These are phyloP conservation scores for Heterocephalus glaber DNA, from an alignment of 2,113 vertebrate species.

Conservation along the genomic window DNA sequence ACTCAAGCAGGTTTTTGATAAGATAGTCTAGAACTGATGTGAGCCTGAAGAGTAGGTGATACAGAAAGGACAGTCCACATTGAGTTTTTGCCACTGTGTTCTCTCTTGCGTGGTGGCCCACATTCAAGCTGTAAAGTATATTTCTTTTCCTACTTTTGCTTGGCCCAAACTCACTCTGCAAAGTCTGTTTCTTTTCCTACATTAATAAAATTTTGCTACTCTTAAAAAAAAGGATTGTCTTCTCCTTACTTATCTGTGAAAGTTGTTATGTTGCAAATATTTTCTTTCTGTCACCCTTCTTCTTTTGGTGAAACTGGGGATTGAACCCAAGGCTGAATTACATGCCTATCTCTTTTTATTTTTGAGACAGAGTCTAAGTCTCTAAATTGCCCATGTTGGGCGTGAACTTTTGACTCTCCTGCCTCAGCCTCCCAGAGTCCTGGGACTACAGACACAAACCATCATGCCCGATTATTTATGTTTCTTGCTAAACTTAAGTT, in stretches of 20 bases:
- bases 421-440: neutral
- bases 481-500: slow-evolving; percentile 28
- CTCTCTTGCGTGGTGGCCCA: no score
- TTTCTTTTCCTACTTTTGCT: no score
- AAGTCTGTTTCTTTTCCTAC: no score
- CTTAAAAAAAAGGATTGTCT: neutral
- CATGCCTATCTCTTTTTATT: neutral
- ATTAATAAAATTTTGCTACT: no score
- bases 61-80: no score
- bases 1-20: no score
- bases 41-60: no score
- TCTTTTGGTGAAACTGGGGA: neutral
- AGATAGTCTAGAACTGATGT: no score
- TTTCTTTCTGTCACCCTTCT: neutral
- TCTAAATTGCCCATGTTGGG: neutral
- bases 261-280: slow-evolving; percentile 12
- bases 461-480: neutral
- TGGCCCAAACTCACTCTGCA: no score
- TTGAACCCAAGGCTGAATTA: neutral
- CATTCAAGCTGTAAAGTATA: no score
- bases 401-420: neutral
- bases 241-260: slow-evolving; percentile 1
- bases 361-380: neutral
- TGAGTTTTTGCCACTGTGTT: no score
- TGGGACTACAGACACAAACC: neutral